These are phyloP conservation scores for Columba guinea DNA, from an alignment of 2,797 vertebrate species.

Conservation along the genomic window DNA sequence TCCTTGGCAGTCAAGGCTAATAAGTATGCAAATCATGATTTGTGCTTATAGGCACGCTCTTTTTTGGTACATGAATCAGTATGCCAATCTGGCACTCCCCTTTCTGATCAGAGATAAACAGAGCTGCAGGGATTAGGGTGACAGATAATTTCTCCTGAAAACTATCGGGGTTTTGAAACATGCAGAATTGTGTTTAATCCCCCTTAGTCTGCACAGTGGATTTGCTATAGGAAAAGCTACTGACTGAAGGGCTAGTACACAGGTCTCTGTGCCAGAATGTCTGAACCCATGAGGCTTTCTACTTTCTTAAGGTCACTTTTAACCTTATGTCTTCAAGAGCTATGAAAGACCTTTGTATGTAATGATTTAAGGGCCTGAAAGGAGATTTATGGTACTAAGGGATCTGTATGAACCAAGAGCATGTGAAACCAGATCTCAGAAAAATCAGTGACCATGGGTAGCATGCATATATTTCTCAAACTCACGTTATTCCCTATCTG, in stretches of 20 bases:
- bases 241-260: not conserved
- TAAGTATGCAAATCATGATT: slow-evolving; percentile 69
- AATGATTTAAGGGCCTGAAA: not conserved
- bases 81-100: slow-evolving; percentile 61
- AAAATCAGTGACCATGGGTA: not conserved
- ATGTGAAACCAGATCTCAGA: not conserved
- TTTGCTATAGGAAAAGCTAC: not conserved
- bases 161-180: slow-evolving; percentile 13
- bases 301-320: not conserved
- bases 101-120: slow-evolving; percentile 63
- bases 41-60: slow-evolving; percentile 62
- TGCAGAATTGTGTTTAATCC: not conserved
- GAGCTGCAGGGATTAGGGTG: slow-evolving; percentile 51
- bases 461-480: not conserved
- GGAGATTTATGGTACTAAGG: not conserved
- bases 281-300: not conserved
- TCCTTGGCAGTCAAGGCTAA: slow-evolving; percentile 63
- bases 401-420: not conserved
- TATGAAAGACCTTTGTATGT: not conserved
- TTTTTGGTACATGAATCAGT: slow-evolving; percentile 53
- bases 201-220: not conserved
- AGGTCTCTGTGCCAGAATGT: not conserved
- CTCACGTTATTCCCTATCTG: not conserved
- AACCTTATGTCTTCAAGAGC: not conserved
- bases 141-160: slow-evolving; percentile 48